Percentiles rank a stretch among this genome's conserved stretches.
phyloP scores from a whole-genome alignment of 2,113 vertebrate genomes.

The Lasiurus borealis region DNA sequence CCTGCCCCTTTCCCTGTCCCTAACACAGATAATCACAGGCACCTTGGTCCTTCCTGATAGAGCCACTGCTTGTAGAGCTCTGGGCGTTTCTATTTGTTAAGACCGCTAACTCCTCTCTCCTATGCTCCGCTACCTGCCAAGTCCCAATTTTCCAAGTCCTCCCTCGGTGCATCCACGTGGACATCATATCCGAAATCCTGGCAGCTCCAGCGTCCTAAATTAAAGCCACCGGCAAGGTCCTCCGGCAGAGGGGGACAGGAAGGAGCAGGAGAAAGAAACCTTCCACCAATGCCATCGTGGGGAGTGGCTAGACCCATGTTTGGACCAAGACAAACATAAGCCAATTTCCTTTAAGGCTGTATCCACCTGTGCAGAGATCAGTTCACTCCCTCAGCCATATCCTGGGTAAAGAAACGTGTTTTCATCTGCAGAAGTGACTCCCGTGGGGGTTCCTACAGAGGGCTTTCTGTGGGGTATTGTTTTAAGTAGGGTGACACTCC shows the following conservation, averaged over 20 bases:
- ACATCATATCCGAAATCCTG: conserved; percentile 12
- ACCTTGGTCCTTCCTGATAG: neutral
- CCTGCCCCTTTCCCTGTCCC: neutral
- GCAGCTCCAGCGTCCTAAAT: conserved; percentile 7
- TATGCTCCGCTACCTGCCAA: conserved; percentile 2
- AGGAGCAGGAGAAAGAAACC: neutral
- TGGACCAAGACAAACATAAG: conserved; percentile 62
- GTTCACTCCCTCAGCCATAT: conserved; percentile 72
- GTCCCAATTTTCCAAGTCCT: neutral
- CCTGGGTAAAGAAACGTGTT: conserved; percentile 77
- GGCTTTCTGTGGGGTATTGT: conserved; percentile 78
- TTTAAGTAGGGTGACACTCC: conserved; percentile 77
- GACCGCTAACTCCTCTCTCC: neutral
- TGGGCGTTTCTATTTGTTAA: neutral
- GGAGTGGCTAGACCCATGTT: conserved; percentile 32
- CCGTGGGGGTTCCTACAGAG: conserved; percentile 64
- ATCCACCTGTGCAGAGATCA: conserved; percentile 71
- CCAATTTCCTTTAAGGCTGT: conserved; percentile 64
- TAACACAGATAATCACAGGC: neutral
- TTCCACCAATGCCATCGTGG: neutral
- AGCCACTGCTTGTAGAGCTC: neutral
- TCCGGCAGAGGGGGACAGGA: neutral
- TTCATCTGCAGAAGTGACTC: conserved; percentile 78
- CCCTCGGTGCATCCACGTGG: neutral
- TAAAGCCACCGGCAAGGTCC: conserved; percentile 30